Evolutionary conservation across 92 coral and sea anemone species (phyloP), one percentile per base, ranked within the genome.

Genomic region (Palythoa grandis): DNA sequence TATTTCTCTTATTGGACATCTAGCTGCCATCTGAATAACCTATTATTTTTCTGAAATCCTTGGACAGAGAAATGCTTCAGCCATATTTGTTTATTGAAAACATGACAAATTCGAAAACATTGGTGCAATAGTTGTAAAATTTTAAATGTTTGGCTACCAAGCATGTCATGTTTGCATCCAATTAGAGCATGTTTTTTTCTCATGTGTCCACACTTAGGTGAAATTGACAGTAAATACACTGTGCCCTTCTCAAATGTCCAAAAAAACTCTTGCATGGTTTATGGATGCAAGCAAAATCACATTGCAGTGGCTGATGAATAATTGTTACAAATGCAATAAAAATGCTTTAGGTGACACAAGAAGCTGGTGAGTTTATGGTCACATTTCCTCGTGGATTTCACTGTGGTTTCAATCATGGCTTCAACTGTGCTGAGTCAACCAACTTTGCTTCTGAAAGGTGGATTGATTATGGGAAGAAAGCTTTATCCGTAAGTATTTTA

Each of bases 371-470:
- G 78, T 96, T 96, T 82, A 96, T 96, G 85, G 89, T 96, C 54
- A 95, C 99, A 22, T 96, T 96, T 80, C 99, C 99, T 4, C 89
- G 88, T 83, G 98, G 98, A 63, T 96, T 91, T 66, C 99, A 96
- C 77, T 93, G 98, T 89, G 99, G 99, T 71, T 96, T 96, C 40
- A 96, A 96, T 69, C 98, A 96, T 91, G 99, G 99, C 14, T 96
- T 94, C 76, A 96, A 96, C 87, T 96, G 99, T 91, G 99, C 99
- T 56, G 99, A 96, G 72, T 96, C 99, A 29, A 96, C 99, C 29
- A 96, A 96, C 91, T 96, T 96, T 93, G 98, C 96, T 22, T 93
- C 98, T n/a, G 98, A 96, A 83, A 90, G 98, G 78, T 96, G 99
- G 99, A 96, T 96, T 73, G 98, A 96, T 69, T 96, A 71, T 90